Evolutionary conservation across 2,113 vertebrate genomes (phyloP).

Genomic region (Tetrao urogallus): DNA sequence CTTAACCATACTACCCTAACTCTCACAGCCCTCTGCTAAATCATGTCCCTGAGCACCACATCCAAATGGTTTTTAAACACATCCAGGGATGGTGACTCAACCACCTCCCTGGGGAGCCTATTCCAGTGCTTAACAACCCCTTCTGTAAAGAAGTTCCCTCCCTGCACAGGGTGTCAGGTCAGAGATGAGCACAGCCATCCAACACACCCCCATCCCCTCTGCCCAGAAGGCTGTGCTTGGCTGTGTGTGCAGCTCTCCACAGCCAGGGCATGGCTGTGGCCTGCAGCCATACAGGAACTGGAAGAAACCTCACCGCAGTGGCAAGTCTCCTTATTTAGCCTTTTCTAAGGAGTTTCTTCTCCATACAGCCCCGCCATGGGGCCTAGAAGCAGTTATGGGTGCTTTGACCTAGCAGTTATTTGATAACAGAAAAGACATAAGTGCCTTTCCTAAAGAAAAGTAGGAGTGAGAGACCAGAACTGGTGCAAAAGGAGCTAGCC

Average conservation of each 20-base stretch:
- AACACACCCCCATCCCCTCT: not conserved
- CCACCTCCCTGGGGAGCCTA: no score
- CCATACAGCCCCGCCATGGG: not conserved
- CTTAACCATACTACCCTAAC: no score
- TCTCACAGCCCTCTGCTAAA: no score
- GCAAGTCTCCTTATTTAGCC: not conserved
- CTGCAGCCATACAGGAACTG: not conserved
- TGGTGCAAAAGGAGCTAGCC: fast-evolving
- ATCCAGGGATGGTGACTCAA: no score
- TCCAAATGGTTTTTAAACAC: no score
- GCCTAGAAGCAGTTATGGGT: not conserved
- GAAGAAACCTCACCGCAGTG: not conserved
- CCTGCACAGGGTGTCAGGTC: not conserved
- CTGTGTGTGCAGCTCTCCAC: not conserved
- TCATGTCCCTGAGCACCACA: no score
- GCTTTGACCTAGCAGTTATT: no score
- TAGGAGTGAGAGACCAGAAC: not conserved
- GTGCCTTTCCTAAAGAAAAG: not conserved
- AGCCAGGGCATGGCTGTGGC: not conserved
- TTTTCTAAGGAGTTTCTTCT: not conserved
- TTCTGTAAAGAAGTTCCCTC: no score
- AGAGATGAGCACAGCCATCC: not conserved
- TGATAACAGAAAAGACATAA: not conserved
- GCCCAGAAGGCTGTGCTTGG: not conserved
- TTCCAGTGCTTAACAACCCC: no score